These are phyloP conservation scores for Pristionchus japonicus DNA, from an alignment of 2,888 invertebrate species.

Conservation along the genomic window DNA sequence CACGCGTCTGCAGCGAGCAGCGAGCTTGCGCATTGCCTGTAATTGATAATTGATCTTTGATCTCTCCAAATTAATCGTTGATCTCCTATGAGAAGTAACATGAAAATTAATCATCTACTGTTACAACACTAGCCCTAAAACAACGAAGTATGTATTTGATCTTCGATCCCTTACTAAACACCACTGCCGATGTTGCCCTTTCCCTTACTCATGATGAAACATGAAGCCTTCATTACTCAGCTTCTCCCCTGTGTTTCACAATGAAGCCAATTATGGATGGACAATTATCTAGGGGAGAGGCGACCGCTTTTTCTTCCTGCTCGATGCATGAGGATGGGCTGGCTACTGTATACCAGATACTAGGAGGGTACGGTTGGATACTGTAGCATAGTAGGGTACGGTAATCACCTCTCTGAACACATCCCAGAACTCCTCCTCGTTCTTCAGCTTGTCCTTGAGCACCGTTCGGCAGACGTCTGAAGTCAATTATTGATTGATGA, in stretches of 20 bases:
- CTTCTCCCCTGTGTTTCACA: not conserved
- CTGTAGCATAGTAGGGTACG: not conserved
- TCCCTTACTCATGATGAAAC: not conserved
- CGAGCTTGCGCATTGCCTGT: constrained; percentile 72
- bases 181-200: not conserved
- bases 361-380: not conserved
- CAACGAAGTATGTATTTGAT: not conserved
- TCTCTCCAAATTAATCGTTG: not conserved
- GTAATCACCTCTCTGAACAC: constrained; percentile 65
- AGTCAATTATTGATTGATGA: too few species aligned
- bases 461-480: constrained; percentile 73
- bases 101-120: not conserved
- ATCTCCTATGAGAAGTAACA: not conserved
- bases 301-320: not conserved
- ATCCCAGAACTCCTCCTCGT: constrained; percentile 74
- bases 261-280: constrained; percentile 4
- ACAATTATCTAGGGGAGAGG: not conserved
- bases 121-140: not conserved
- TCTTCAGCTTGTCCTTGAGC: constrained; percentile 60
- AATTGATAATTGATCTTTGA: not conserved
- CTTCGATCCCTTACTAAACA: not conserved
- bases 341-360: not conserved
- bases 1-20: constrained; percentile 72
- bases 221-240: not conserved
- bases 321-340: not conserved